phyloP scores from a whole-genome alignment of 2,113 vertebrate species.

The Ciconia maguari region DNA sequence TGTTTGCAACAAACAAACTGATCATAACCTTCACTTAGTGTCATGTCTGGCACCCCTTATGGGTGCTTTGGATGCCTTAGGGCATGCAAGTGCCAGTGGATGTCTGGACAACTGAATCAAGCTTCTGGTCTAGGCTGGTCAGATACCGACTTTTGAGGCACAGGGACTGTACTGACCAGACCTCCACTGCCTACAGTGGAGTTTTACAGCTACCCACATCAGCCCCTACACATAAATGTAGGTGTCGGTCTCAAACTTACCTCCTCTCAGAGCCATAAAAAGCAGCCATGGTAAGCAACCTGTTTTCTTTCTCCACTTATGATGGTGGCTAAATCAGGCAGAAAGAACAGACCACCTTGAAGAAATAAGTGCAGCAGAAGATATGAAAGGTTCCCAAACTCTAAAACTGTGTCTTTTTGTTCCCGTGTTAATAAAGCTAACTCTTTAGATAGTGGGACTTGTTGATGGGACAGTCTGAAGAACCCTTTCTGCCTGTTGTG shows the following conservation, averaged over 20 bases:
- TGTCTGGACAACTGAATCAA: background rate
- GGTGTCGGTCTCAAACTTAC: background rate
- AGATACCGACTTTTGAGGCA: background rate
- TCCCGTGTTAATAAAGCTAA: background rate
- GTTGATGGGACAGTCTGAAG: background rate
- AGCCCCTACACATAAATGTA: background rate
- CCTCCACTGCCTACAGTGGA: background rate
- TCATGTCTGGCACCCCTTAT: background rate
- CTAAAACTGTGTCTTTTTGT: background rate
- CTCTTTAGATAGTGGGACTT: background rate
- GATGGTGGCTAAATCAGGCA: background rate
- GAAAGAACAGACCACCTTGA: background rate
- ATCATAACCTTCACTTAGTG: background rate
- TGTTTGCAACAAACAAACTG: background rate
- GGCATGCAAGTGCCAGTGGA: background rate
- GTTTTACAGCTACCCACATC: rapidly evolving
- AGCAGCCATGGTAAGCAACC: background rate
- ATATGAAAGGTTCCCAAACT: background rate
- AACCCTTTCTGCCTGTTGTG: background rate
- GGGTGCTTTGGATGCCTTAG: background rate
- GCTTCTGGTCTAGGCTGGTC: background rate
- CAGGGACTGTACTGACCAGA: background rate
- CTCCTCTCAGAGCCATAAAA: background rate
- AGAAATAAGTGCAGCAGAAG: background rate
- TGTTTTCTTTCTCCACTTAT: rapidly evolving